Base-by-base conservation (phyloP, 2,797 vertebrate genomes). In the Amblyraja radiata region DNA sequence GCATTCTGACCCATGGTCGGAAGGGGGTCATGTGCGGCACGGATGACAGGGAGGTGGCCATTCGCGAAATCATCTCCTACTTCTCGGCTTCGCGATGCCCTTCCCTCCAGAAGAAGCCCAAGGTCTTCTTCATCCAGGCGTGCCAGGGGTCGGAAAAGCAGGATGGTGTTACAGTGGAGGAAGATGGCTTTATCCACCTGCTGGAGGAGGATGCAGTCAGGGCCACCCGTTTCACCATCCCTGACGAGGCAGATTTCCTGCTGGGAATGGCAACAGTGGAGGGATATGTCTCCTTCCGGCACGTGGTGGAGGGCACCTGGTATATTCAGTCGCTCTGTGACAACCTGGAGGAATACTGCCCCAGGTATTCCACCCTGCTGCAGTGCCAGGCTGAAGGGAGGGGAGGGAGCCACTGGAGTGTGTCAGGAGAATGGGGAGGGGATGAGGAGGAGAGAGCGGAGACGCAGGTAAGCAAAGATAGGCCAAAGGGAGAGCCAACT, bases 121-220 rank as follows among this genome's bases (percentile, higher is more conserved):
- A 92, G 68, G 14, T 92, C 46, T 92, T 92, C 71, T 92, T 92
- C 46, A 92, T 92, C 39, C 90, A 92, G 90, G 90, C 90, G 3
- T 92, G 90, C 21, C 90, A 92, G 90, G 90, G 71, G 23, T 6
- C 5, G 0, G 39, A 74, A 21, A 74, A 46, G 25, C 90, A 74
- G 71, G 73, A 92, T 2, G 10, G 90, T 0, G 23, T 92, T 21
- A 21, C 0, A 39, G 28, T 91, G 0, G 65, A 92, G 21, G 25
- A 21, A 21, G 81, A 84, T 21, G 28, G 81, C 54, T 1, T 14
- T 8, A 13, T 8, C 32, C 1, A 39, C 8, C 0, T 0, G 39
- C 68, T 92, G 71, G 90, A 92, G 71, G 10, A 54, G 90, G 90
- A 92, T 14, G 90, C 90, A 0, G 5, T 73, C 5, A 25, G 39